phyloP scores from a whole-genome alignment of 2,113 vertebrate genomes.

The Myiozetetes cayanensis region DNA sequence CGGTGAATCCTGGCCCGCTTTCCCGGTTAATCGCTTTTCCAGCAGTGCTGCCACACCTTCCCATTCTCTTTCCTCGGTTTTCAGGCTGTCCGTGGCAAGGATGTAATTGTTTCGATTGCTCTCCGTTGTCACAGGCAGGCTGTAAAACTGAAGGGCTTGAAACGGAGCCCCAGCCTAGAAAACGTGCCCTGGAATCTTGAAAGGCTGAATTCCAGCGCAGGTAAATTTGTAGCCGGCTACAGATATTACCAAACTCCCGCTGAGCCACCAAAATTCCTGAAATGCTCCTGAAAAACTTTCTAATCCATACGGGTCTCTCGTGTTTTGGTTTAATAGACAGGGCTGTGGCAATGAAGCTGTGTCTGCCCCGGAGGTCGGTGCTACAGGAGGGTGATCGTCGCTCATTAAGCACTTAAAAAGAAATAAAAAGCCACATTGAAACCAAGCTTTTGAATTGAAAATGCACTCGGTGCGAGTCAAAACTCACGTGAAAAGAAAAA shows the following conservation, averaged over 20 bases:
- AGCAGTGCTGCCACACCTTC: background rate
- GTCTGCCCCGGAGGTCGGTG: background rate
- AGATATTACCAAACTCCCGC: background rate
- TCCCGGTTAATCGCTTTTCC: background rate
- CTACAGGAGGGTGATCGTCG: background rate
- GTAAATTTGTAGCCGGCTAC: background rate
- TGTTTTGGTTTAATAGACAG: fast-evolving
- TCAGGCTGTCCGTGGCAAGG: background rate
- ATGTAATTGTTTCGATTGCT: constrained; percentile 50
- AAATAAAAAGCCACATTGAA: background rate
- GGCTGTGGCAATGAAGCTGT: background rate
- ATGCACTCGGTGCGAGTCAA: background rate
- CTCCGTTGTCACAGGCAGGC: constrained; percentile 3
- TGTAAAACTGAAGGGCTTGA: constrained; percentile 37
- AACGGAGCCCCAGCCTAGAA: constrained; percentile 16
- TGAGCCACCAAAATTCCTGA: background rate
- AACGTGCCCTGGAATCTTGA: background rate
- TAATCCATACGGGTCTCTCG: background rate
- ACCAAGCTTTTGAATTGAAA: background rate
- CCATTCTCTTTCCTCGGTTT: background rate
- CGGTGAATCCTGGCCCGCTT: background rate
- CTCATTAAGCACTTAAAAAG: background rate
- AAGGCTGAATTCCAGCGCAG: background rate
- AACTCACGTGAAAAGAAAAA: background rate
- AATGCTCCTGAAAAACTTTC: background rate